Conservation (phyloP, 2,888 invertebrate species). For the Noctuana brunneofusca region DNA sequence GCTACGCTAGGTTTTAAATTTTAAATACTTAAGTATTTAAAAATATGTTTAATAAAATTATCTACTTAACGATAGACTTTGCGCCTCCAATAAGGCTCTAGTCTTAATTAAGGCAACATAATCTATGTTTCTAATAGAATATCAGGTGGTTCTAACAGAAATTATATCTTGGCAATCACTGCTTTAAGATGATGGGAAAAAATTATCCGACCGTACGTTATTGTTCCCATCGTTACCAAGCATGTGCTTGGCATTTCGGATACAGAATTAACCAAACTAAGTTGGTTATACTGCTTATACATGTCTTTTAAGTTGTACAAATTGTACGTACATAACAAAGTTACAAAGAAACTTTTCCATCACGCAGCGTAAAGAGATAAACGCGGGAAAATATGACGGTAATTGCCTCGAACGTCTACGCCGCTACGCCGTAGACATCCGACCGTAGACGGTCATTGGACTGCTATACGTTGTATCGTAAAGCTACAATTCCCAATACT, state of each 20-base stretch:
- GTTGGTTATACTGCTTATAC: background rate
- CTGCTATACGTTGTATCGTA: conserved; percentile 14
- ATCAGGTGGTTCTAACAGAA: too few relatives aligned
- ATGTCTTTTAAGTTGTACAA: conserved; percentile 9
- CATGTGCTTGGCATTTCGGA: background rate
- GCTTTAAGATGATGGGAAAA: too few relatives aligned
- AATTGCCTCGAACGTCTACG: conserved; percentile 62
- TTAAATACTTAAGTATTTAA: too few relatives aligned
- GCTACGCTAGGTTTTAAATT: too few relatives aligned
- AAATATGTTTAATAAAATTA: too few relatives aligned
- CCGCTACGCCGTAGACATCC: conserved; percentile 52
- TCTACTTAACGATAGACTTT: too few relatives aligned
- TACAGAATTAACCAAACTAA: conserved; percentile 3
- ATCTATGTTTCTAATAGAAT: too few relatives aligned
- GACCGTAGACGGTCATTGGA: conserved; percentile 44
- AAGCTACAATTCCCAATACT: background rate
- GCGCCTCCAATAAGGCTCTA: too few relatives aligned
- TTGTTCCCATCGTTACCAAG: background rate
- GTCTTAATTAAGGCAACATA: too few relatives aligned
- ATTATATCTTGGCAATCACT: too few relatives aligned
- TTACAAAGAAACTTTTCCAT: conserved; percentile 29
- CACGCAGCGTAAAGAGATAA: conserved; percentile 46
- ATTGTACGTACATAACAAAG: too few relatives aligned
- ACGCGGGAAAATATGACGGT: conserved; percentile 55
- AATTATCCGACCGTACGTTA: too few relatives aligned